Evolutionary conservation across 2,888 invertebrate species (phyloP).

Genomic region (Epinotia nisella): DNA sequence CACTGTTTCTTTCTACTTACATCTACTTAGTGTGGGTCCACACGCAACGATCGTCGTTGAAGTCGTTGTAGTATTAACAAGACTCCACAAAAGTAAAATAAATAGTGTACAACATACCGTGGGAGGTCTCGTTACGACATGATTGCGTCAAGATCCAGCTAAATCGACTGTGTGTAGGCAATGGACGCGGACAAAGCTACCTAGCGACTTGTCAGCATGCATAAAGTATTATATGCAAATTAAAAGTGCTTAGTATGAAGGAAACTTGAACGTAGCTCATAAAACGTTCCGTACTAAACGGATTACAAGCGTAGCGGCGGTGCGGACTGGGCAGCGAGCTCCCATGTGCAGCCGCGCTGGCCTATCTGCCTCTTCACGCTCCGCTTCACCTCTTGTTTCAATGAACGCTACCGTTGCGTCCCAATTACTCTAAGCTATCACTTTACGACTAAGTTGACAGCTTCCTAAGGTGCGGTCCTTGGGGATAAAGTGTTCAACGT

Average conservation of each 20-base stretch:
- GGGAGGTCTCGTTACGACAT: too few relatives aligned
- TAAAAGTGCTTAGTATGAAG: slow-evolving; percentile 1
- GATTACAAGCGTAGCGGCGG: slow-evolving; percentile 30
- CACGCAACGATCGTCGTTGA: too few relatives aligned
- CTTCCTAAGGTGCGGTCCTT: not conserved
- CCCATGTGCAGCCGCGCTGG: slow-evolving; percentile 50
- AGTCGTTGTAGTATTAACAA: too few relatives aligned
- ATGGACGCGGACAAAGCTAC: not conserved
- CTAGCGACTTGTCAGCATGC: slow-evolving; percentile 5
- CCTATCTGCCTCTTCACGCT: slow-evolving; percentile 66
- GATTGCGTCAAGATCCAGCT: not conserved
- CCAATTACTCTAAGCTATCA: not conserved
- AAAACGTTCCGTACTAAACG: not conserved
- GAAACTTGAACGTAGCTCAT: slow-evolving; percentile 1
- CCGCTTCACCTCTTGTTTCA: slow-evolving; percentile 57
- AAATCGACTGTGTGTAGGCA: not conserved
- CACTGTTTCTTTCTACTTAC: too few relatives aligned
- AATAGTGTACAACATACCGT: too few relatives aligned
- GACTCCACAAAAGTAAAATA: too few relatives aligned
- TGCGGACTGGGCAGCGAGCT: slow-evolving; percentile 37
- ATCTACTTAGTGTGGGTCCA: too few relatives aligned
- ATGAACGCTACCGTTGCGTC: slow-evolving; percentile 53
- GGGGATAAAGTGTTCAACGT: not conserved
- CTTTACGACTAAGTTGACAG: slow-evolving; percentile 1
- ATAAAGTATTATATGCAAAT: not conserved